These are phyloP conservation scores for Amphilophus citrinellus DNA, from an alignment of 2,113 vertebrate species.

Conservation along the genomic window DNA sequence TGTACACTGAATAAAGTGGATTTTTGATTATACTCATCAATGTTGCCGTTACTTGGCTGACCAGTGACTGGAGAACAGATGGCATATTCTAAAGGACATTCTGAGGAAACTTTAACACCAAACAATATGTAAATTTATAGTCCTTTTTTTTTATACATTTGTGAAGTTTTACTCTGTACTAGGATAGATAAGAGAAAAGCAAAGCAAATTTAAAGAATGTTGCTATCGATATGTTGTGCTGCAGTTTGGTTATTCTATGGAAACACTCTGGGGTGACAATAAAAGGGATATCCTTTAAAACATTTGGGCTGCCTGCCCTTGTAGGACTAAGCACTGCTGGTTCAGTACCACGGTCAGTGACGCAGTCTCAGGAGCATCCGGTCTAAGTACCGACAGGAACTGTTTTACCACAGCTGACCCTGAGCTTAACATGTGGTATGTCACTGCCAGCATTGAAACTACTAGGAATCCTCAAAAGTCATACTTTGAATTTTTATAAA, in stretches of 20 bases:
- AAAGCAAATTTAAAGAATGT: fast-evolving
- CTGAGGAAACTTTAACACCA: background rate
- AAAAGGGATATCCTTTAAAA: background rate
- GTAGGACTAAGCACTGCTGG: background rate
- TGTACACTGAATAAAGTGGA: background rate
- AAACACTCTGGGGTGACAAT: background rate
- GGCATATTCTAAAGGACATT: background rate
- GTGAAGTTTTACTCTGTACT: background rate
- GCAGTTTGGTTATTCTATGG: background rate
- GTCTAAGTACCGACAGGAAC: background rate
- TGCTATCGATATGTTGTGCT: background rate
- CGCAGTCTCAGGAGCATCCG: background rate
- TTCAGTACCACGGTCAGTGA: slow-evolving; percentile 66
- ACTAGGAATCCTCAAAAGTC: background rate
- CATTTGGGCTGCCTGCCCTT: background rate
- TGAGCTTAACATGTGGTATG: background rate
- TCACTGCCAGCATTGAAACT: background rate
- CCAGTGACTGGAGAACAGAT: background rate
- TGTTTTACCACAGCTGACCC: background rate
- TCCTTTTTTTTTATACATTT: background rate
- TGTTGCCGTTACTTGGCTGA: background rate
- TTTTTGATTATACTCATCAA: background rate
- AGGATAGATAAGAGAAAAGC: background rate
- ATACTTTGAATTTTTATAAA: background rate
- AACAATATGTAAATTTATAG: no score